Conservation (phyloP, 2,113 vertebrate genomes). For the Halichoerus grypus region DNA sequence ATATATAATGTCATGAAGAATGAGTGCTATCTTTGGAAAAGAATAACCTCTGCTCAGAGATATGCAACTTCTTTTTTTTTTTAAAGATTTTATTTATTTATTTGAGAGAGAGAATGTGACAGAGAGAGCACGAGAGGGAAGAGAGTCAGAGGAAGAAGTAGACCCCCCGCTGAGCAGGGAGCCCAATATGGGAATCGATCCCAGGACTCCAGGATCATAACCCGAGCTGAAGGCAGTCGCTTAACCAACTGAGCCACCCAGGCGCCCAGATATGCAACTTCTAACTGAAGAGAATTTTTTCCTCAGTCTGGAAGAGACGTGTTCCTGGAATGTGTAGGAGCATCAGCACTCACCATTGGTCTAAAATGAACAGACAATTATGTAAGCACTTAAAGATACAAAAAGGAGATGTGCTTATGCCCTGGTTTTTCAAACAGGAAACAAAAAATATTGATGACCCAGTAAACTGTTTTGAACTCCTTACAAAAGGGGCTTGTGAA, state of each 20-base stretch:
- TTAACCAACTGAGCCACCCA: too few relatives aligned
- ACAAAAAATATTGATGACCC: slow-evolving; percentile 93
- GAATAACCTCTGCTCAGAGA: neutral
- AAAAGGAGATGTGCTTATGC: slow-evolving; percentile 91
- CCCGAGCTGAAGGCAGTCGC: too few relatives aligned
- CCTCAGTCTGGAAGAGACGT: neutral
- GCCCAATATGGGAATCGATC: too few relatives aligned
- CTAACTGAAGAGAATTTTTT: neutral
- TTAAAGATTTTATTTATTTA: too few relatives aligned
- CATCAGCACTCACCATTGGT: neutral
- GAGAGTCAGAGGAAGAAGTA: too few relatives aligned
- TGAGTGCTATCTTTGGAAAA: neutral
- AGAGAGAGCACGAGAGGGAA: too few relatives aligned
- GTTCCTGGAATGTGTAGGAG: neutral
- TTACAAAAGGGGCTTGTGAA: slow-evolving; percentile 93
- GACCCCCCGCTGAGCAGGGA: too few relatives aligned
- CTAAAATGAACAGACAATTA: neutral
- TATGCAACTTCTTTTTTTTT: neutral
- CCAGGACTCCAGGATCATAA: too few relatives aligned
- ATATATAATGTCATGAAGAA: neutral
- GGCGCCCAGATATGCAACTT: neutral
- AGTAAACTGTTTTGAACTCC: slow-evolving; percentile 92
- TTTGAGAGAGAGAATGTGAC: too few relatives aligned
- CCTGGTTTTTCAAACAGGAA: slow-evolving; percentile 93
- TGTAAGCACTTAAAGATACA: slow-evolving; percentile 84